Percentiles rank a stretch among this genome's conserved stretches.
These are phyloP conservation scores for Ochlodes sylvanus DNA, from an alignment of 2,888 invertebrate species.

Conservation along the genomic window DNA sequence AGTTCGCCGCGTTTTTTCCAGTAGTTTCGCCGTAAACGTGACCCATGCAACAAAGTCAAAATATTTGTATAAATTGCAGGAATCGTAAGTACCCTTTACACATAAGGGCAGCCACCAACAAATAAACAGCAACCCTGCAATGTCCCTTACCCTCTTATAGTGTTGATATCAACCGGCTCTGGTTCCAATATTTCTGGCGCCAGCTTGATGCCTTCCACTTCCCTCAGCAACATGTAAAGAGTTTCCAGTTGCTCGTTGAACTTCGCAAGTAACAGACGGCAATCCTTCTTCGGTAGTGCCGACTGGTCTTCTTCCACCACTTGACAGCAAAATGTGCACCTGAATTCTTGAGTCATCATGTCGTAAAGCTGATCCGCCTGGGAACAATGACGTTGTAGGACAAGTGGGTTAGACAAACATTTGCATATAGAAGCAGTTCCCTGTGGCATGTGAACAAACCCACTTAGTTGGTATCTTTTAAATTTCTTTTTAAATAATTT, in stretches of 20 bases:
- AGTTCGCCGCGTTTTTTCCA: no score
- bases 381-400: slow-evolving; percentile 34
- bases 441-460: no score
- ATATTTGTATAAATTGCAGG: no score
- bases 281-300: slow-evolving; percentile 96
- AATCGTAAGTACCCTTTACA: no score
- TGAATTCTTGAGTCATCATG: slow-evolving; percentile 92
- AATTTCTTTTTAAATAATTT: no score
- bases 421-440: no score
- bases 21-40: no score
- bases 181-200: slow-evolving; percentile 97
- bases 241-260: slow-evolving; percentile 98
- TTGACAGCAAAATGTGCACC: slow-evolving; percentile 95
- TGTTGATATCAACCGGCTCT: slow-evolving; percentile 95
- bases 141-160: slow-evolving; percentile 88
- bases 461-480: no score
- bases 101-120: no score
- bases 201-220: slow-evolving; percentile 96
- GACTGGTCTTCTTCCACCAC: slow-evolving; percentile 97
- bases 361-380: slow-evolving; percentile 96
- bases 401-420: no score
- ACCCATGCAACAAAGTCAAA: no score
- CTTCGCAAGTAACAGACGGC: slow-evolving; percentile 94
- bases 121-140: no score
- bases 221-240: slow-evolving; percentile 94